Conservation (phyloP, 1,140 invertebrate genomes). For the Campoletis sonorensis region DNA sequence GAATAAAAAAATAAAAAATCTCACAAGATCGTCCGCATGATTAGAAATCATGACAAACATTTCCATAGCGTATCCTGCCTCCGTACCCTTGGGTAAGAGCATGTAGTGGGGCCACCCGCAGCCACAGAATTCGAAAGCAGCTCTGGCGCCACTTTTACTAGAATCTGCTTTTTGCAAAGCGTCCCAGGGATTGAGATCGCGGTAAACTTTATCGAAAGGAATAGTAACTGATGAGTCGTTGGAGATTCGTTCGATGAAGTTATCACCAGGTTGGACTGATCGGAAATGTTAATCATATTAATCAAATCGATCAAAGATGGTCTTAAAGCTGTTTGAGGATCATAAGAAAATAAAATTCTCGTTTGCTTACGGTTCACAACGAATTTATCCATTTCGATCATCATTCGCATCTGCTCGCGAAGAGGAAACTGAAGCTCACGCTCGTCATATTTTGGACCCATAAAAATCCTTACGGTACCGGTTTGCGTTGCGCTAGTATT, state of each 20-base stretch:
- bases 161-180: constrained; percentile 66
- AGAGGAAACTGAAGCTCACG: constrained; percentile 80
- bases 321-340: background rate
- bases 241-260: constrained; percentile 81
- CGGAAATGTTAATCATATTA: background rate
- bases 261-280: constrained; percentile 81
- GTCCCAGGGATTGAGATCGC: constrained; percentile 78
- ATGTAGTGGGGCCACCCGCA: constrained; percentile 93
- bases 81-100: constrained; percentile 85
- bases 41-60: constrained; percentile 90
- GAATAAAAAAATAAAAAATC: constrained; percentile 40
- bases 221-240: constrained; percentile 84
- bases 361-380: constrained; percentile 77
- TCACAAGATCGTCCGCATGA: constrained; percentile 83
- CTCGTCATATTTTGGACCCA: constrained; percentile 83
- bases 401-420: constrained; percentile 82
- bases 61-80: constrained; percentile 82
- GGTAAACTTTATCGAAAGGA: constrained; percentile 84
- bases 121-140: constrained; percentile 87
- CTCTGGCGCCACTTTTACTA: constrained; percentile 65
- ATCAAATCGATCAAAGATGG: background rate
- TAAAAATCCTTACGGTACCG: constrained; percentile 86
- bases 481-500: constrained; percentile 75
- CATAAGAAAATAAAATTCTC: background rate
- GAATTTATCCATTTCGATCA: constrained; percentile 89